These are phyloP conservation scores for Lepidurus couesii DNA, from an alignment of 1,140 invertebrate genomes.

Conservation along the genomic window DNA sequence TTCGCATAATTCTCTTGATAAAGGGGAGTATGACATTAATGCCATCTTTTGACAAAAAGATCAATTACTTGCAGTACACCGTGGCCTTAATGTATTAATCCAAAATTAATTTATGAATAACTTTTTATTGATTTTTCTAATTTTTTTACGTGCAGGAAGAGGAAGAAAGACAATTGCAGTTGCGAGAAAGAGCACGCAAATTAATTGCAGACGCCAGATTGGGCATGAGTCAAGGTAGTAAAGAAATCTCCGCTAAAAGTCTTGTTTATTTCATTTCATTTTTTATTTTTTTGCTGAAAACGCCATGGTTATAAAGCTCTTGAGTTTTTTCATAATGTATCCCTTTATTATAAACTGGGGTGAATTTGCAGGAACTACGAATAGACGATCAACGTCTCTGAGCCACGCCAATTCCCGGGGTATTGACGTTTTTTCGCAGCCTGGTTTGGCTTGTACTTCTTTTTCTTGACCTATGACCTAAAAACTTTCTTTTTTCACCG, in stretches of 20 bases:
- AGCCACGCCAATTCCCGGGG: conserved; percentile 1
- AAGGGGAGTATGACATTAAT: too few relatives aligned
- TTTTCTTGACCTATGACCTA: neutral
- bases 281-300: too few relatives aligned
- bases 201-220: conserved; percentile 81
- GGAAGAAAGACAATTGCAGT: conserved; percentile 74
- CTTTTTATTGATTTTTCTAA: conserved; percentile 32
- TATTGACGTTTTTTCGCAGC: conserved; percentile 10
- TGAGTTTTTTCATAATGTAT: too few relatives aligned
- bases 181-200: conserved; percentile 77
- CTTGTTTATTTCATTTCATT: neutral
- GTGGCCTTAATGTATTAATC: neutral
- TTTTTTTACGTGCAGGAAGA: conserved; percentile 51
- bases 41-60: too few relatives aligned
- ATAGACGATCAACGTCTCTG: neutral
- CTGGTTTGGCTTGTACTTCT: neutral
- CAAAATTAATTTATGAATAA: conserved; percentile 43
- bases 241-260: neutral
- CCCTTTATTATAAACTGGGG: too few relatives aligned
- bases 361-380: neutral
- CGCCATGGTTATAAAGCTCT: too few relatives aligned
- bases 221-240: conserved; percentile 45
- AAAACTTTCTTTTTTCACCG: neutral
- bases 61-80: too few relatives aligned
- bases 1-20: too few relatives aligned